These are phyloP conservation scores for Aphelenchoides avenae DNA, from an alignment of 1,140 invertebrate genomes.

Conservation along the genomic window DNA sequence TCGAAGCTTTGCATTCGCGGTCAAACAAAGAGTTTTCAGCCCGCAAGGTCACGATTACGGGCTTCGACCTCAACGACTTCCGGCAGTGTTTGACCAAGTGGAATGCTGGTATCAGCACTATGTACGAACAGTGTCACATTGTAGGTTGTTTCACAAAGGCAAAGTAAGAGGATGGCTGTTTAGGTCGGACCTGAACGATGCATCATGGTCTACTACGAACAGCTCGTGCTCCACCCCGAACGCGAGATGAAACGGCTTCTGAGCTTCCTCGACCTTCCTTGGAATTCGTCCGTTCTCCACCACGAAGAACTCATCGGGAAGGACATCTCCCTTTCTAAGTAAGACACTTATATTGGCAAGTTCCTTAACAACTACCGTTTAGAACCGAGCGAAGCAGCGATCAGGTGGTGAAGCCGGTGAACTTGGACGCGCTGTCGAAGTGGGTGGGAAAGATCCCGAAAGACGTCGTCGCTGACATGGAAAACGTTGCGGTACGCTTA, in stretches of 20 bases:
- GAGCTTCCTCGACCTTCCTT: conserved; percentile 82
- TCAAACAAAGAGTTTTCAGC: too few relatives aligned
- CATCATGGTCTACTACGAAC: conserved; percentile 89
- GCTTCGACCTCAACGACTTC: conserved; percentile 88
- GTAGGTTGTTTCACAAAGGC: conserved; percentile 1
- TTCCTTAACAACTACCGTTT: conserved; percentile 4
- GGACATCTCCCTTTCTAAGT: conserved; percentile 81
- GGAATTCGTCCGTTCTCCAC: conserved; percentile 91
- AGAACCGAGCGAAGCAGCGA: conserved; percentile 95
- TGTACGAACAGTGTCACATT: conserved; percentile 68
- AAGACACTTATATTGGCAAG: conserved; percentile 5
- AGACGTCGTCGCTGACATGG: conserved; percentile 71
- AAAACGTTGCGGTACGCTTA: conserved; percentile 9
- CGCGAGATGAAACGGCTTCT: conserved; percentile 83
- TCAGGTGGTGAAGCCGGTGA: conserved; percentile 96
- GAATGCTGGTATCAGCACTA: conserved; percentile 87
- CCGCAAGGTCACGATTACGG: conserved; percentile 91
- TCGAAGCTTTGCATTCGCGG: too few relatives aligned
- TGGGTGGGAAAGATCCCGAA: conserved; percentile 89
- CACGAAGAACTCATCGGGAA: conserved; percentile 95
- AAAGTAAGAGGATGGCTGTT: conserved; percentile 29
- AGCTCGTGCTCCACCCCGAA: conserved; percentile 86
- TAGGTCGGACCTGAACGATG: conserved; percentile 77
- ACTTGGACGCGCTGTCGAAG: conserved; percentile 87
- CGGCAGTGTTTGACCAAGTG: conserved; percentile 88